Conservation (phyloP, 2,113 vertebrate species). For the Petrocephalus microphthalmus region DNA sequence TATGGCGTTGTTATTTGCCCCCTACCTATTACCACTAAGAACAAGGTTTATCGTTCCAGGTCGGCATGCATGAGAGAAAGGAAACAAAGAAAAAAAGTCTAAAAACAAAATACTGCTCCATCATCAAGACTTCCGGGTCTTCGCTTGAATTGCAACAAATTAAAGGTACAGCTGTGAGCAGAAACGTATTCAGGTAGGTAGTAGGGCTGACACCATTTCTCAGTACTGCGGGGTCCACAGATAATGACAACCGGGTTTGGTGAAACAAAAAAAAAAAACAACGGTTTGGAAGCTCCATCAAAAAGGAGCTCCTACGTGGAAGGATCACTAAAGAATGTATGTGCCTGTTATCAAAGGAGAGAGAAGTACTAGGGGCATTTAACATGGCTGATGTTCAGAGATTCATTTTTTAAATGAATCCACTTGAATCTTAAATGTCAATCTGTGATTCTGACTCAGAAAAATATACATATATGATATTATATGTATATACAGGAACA, state of each 20-base stretch:
- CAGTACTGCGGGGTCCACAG: slow-evolving; percentile 8
- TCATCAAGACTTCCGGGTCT: slow-evolving; percentile 47
- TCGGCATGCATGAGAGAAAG: slow-evolving; percentile 79
- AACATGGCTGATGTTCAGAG: not conserved
- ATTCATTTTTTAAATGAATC: slow-evolving; percentile 23
- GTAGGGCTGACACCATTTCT: slow-evolving; percentile 26
- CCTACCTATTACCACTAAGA: slow-evolving; percentile 94
- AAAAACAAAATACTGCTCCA: slow-evolving; percentile 52
- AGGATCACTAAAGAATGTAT: not conserved
- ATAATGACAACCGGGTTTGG: not conserved
- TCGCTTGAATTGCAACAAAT: slow-evolving; percentile 54
- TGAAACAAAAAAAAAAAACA: not conserved
- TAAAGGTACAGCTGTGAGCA: slow-evolving; percentile 43
- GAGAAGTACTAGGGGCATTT: not conserved
- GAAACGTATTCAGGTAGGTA: slow-evolving; percentile 22
- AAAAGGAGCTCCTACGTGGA: not conserved
- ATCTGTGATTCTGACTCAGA: slow-evolving; percentile 20
- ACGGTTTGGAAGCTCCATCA: not conserved
- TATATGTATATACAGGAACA: slow-evolving; percentile 30
- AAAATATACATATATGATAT: slow-evolving; percentile 36
- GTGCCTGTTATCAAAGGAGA: not conserved
- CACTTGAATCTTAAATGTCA: slow-evolving; percentile 13
- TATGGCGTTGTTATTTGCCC: slow-evolving; percentile 85
- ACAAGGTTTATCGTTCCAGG: slow-evolving; percentile 84
- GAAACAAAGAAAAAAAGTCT: slow-evolving; percentile 51